A percentile compares a stretch with the other conserved stretches of the same genome.
Evolutionary conservation across 2,113 vertebrate genomes (phyloP).

Genomic region (Plecotus auritus): DNA sequence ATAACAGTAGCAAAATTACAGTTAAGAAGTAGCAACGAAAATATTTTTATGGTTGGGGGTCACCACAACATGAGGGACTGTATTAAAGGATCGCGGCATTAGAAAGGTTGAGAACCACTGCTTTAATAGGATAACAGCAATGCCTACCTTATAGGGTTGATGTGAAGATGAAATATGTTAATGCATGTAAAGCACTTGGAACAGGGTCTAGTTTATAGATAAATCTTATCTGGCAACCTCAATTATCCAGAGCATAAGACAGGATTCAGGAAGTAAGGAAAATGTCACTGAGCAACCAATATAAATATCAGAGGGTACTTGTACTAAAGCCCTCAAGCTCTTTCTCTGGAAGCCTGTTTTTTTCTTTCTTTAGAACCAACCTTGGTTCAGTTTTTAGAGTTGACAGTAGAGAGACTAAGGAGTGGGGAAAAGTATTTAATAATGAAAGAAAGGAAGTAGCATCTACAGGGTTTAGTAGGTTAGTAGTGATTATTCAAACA

Average conservation of each 20-base stretch:
- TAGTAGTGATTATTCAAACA: not conserved
- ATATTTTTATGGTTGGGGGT: no score
- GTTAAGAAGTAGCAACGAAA: no score
- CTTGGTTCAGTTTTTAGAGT: not conserved
- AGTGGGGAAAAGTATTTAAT: not conserved
- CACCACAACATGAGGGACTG: no score
- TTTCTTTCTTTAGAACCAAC: not conserved
- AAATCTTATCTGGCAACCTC: slow-evolving; percentile 20
- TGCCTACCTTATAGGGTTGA: not conserved
- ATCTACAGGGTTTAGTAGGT: not conserved
- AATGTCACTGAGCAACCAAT: slow-evolving; percentile 17
- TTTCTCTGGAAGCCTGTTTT: not conserved
- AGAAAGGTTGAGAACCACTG: no score
- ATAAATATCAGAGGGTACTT: not conserved
- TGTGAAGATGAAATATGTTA: slow-evolving; percentile 27
- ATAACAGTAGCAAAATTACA: no score
- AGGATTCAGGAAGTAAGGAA: slow-evolving; percentile 45
- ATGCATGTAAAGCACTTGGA: not conserved
- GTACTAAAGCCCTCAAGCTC: not conserved
- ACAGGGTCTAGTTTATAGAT: not conserved
- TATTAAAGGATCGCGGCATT: no score
- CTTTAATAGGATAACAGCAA: slow-evolving; percentile 33
- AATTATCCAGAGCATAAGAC: not conserved
- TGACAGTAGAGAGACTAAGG: not conserved
- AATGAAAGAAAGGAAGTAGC: not conserved